Evolutionary conservation across 2,888 invertebrate genomes (phyloP), one percentile per base, ranked within the genome.

Genomic region (Patella pellucida): DNA sequence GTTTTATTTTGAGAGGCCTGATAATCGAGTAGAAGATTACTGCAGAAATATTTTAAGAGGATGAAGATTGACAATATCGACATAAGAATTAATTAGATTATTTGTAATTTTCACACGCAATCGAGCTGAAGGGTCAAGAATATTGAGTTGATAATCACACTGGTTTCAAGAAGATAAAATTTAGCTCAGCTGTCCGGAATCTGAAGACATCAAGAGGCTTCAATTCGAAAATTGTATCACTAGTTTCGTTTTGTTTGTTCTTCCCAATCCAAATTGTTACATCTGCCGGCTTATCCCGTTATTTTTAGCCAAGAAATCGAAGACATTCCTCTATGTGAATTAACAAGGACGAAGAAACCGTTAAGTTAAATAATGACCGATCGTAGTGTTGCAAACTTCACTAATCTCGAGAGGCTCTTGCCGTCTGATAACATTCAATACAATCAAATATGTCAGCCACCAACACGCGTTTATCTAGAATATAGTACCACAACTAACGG

Each of bases 1-100:
- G 9, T 41, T 7, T 41, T 41, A 41, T 41, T 41, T 41, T 41
- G 41, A 23, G 62, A 62, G 62, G 23, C 19, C 23, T 62, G 62
- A 23, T 62, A 23, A 23, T 62, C 62, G 62, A 62, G 62, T 23
- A 41, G 41, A 41, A 41, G 41, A 41, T 41, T 41, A 41, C 41
- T 41, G 9, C 41, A 41, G 41, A 41, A 41, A 62, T 72, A 62
- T 62, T 72, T 51, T 31, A 52, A 74, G 74, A 56, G 74, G 52
- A 70, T 71, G 67, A 31, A 69, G 71, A 69, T 73, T 56, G 68
- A 73, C 73, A 73, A 62, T 71, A 67, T 71, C 76, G 74, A 73
- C 71, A 73, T 70, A 73, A 71, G 76, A 76, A 74, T 76, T 76
- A 76, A 76, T 76, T 70, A 76, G 76, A 73, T 76, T 71, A 74